Conservation (phyloP, 1,140 invertebrate genomes). For the Drosophila asahinai region DNA sequence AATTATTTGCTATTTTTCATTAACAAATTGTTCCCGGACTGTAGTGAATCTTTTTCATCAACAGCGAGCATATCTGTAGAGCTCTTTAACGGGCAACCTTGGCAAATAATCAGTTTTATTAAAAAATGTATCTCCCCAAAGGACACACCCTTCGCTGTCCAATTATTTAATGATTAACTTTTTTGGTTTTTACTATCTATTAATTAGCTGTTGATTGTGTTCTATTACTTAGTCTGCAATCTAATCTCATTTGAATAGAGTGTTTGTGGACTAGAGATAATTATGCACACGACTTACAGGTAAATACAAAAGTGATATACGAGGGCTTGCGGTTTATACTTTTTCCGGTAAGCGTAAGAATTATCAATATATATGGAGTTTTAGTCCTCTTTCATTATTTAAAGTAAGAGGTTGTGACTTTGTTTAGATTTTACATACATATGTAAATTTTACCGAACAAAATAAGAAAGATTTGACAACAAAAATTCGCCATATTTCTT, state of each 20-base stretch:
- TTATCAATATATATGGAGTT: neutral
- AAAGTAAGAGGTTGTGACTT: neutral
- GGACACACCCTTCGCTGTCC: rapidly evolving
- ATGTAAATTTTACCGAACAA: neutral
- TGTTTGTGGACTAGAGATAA: neutral
- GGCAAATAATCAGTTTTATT: neutral
- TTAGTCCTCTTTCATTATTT: too few species aligned
- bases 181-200: neutral
- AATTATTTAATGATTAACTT: neutral
- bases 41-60: slow-evolving; percentile 10
- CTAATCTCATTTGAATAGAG: slow-evolving; percentile 4
- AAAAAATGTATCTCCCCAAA: too few species aligned
- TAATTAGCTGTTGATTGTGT: slow-evolving; percentile 1
- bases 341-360: neutral
- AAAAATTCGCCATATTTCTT: neutral
- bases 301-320: neutral
- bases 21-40: slow-evolving; percentile 34
- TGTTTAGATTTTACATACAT: neutral
- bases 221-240: slow-evolving; percentile 3
- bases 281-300: slow-evolving; percentile 10
- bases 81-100: neutral
- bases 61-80: neutral
- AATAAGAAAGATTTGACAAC: neutral
- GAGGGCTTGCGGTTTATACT: too few species aligned
- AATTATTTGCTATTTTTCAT: slow-evolving; percentile 53